Evolutionary conservation across 2,888 invertebrate genomes (phyloP).

Genomic region (Chrysotoxum bicinctum): DNA sequence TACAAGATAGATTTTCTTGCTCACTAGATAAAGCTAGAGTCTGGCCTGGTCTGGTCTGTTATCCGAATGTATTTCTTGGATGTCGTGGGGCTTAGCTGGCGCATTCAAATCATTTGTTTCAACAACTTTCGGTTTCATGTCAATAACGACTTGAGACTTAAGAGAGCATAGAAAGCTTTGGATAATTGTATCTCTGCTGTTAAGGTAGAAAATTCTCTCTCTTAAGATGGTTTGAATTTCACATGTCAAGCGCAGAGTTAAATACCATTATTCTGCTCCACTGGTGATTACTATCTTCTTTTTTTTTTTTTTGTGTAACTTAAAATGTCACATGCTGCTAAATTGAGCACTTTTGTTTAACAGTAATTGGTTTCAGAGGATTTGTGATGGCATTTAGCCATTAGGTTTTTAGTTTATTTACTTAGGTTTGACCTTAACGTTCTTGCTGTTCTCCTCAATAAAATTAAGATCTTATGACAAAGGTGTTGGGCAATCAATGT

Average conservation of each 20-base stretch:
- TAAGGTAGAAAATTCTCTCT: background rate
- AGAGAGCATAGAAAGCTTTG: constrained; percentile 40
- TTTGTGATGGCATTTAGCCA: background rate
- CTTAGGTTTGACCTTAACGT: too few relatives aligned
- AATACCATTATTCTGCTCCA: constrained; percentile 3
- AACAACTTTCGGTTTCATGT: constrained; percentile 65
- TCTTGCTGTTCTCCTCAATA: too few relatives aligned
- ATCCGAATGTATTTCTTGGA: background rate
- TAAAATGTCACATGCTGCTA: constrained; percentile 1
- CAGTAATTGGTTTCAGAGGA: background rate
- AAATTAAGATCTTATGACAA: too few relatives aligned
- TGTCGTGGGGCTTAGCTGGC: constrained; percentile 1
- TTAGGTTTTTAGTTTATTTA: background rate
- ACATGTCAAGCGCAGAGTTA: background rate
- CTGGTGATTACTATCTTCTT: background rate
- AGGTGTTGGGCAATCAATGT: too few relatives aligned
- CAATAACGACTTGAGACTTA: constrained; percentile 35
- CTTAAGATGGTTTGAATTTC: constrained; percentile 4
- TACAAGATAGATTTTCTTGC: constrained; percentile 13
- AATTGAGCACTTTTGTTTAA: background rate
- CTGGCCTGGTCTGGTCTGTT: background rate
- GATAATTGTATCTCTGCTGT: background rate
- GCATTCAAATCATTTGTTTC: constrained; percentile 47
- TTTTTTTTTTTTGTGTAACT: background rate
- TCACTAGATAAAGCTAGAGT: background rate